Conservation (phyloP, 1,140 invertebrate species). For the Apis cerana region DNA sequence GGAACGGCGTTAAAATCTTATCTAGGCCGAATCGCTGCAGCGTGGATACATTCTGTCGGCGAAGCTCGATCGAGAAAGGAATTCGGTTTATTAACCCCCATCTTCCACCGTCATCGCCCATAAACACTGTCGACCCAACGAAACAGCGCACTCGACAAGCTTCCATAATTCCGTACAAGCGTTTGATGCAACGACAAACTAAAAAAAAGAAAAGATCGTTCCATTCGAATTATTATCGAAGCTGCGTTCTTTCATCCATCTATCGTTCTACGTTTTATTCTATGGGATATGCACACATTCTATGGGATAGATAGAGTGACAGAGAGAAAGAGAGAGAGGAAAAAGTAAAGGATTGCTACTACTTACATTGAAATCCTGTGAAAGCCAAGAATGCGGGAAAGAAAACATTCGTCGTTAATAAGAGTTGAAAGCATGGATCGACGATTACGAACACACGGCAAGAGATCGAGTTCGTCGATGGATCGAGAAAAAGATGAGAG, state of each 20-base stretch:
- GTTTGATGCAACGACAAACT: background rate
- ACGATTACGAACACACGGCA: background rate
- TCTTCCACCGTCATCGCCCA: constrained; percentile 22
- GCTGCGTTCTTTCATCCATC: background rate
- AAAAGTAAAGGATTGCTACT: constrained; percentile 32
- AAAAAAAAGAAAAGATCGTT: background rate
- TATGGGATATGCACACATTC: no score
- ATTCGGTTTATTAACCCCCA: constrained; percentile 14
- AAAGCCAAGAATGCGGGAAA: constrained; percentile 66
- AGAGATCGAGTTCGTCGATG: background rate
- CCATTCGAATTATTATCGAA: background rate
- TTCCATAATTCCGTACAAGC: background rate
- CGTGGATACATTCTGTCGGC: background rate
- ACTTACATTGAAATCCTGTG: constrained; percentile 75
- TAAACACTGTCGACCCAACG: constrained; percentile 28
- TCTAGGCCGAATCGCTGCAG: background rate
- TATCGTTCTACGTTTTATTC: no score
- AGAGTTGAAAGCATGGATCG: background rate
- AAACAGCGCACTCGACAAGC: constrained; percentile 1
- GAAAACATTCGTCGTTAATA: constrained; percentile 54
- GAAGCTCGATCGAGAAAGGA: background rate
- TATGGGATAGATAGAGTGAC: no score
- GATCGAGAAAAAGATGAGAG: background rate
- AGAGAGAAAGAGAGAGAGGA: background rate
- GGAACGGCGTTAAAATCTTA: background rate